Conservation (phyloP, 2,113 vertebrate species). For the Cephalophus harveyi region DNA sequence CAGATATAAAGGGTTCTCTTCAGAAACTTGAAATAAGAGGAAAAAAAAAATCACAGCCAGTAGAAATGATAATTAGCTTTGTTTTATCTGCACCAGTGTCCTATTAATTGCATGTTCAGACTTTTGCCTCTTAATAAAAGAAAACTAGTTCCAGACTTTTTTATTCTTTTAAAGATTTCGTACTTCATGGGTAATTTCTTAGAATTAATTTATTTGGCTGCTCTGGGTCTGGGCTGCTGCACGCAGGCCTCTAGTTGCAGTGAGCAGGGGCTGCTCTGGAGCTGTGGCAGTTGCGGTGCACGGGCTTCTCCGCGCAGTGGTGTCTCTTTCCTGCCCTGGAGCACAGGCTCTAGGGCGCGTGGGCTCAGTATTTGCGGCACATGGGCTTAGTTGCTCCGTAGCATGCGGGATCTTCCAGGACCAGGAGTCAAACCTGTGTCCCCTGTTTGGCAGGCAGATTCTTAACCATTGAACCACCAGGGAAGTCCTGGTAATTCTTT, state of each 20-base stretch:
- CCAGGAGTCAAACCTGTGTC: background rate
- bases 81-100: background rate
- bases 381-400: background rate
- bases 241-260: background rate
- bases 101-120: background rate
- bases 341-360: background rate
- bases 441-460: background rate
- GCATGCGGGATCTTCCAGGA: background rate
- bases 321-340: background rate
- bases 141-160: background rate
- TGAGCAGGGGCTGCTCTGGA: background rate
- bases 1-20: background rate
- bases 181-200: background rate
- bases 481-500: background rate
- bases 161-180: background rate
- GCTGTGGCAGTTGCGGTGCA: rapidly evolving
- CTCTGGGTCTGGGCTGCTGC: background rate
- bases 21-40: background rate
- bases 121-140: background rate
- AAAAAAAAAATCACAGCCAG: background rate
- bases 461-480: background rate
- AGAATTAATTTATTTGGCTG: background rate
- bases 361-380: background rate
- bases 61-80: background rate
- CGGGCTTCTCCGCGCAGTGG: background rate